These are phyloP conservation scores for Ricordea florida DNA, from an alignment of 92 coral and sea anemone genomes.

Conservation along the genomic window DNA sequence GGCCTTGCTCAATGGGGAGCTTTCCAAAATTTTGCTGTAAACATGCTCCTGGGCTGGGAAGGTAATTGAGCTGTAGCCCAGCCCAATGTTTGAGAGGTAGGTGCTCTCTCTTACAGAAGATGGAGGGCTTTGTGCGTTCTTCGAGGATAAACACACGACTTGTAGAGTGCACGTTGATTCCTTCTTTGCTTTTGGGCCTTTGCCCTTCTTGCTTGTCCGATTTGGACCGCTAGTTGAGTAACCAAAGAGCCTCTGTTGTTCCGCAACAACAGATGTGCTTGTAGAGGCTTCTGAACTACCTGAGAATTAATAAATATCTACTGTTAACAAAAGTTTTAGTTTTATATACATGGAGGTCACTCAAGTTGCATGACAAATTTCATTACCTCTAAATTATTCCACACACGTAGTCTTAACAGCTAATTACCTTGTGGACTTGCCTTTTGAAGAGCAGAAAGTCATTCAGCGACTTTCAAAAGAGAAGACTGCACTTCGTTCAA, in stretches of 20 bases:
- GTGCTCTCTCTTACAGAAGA: constrained; percentile 49
- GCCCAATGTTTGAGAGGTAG: constrained; percentile 32
- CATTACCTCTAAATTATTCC: too few species aligned
- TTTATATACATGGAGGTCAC: constrained; percentile 4
- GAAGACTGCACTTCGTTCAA: constrained; percentile 47
- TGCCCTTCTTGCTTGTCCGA: constrained; percentile 3
- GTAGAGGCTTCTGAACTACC: constrained; percentile 20
- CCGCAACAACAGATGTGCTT: constrained; percentile 22
- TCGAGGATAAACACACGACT: constrained; percentile 53
- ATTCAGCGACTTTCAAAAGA: constrained; percentile 47
- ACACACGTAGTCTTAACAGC: neutral
- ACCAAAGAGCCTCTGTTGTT: constrained; percentile 33
- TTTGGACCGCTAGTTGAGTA: neutral
- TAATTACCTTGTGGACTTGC: neutral
- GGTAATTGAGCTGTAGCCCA: constrained; percentile 35
- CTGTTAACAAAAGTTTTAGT: neutral
- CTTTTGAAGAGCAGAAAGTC: constrained; percentile 24
- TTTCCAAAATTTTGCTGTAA: constrained; percentile 21
- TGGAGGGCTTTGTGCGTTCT: constrained; percentile 34
- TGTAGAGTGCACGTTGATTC: constrained; percentile 23
- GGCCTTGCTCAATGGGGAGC: constrained; percentile 29
- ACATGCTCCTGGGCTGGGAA: constrained; percentile 22
- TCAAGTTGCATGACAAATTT: neutral
- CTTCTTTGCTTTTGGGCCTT: constrained; percentile 15
- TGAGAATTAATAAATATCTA: neutral